Base-by-base conservation (phyloP, 2,888 invertebrate genomes). In the Coenonympha glycerion region DNA sequence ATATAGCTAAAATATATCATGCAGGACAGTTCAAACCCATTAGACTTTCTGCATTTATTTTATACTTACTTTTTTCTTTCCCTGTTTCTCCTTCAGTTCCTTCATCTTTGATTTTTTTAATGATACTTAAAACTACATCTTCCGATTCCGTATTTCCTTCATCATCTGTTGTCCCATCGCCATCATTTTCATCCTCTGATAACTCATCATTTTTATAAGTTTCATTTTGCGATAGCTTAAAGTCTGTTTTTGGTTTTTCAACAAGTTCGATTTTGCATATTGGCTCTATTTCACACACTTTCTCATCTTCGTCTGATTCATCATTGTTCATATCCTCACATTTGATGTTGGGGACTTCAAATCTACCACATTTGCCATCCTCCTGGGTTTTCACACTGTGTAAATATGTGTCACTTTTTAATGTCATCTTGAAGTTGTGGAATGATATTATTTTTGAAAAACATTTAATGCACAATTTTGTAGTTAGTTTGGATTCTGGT, bases 131-230 rank as follows among this genome's bases (percentile, higher is more conserved):
- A 1, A 79, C 52, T 56, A 82, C 82, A 57, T 83, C 72, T 22
- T 84, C 83, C 1, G 81, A 77, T 22, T n/a, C n/a, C n/a, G n/a
- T n/a, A n/a, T n/a, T n/a, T n/a, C n/a, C n/a, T n/a, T n/a, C n/a
- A n/a, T n/a, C n/a, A n/a, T n/a, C n/a, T n/a, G n/a, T n/a, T n/a
- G n/a, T n/a, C n/a, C n/a, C n/a, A n/a, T n/a, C n/a, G n/a, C n/a
- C n/a, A n/a, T n/a, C n/a, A n/a, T n/a, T n/a, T 56, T 83, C 82
- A 57, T 83, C 72, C 24, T 84, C 83, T 1, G 81, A 77, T 22
- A 68, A 63, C 19, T 57, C 60, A 2, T 63, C 65, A 9, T 61
- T 51, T 48, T 37, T 11, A 24, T 42, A 33, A 55, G 49, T 18
- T 51, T 76, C 73, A 4, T 64, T 49, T 48, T n/a, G n/a, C n/a